Conservation (phyloP, 2,113 vertebrate genomes). For the Anoura caudifer region DNA sequence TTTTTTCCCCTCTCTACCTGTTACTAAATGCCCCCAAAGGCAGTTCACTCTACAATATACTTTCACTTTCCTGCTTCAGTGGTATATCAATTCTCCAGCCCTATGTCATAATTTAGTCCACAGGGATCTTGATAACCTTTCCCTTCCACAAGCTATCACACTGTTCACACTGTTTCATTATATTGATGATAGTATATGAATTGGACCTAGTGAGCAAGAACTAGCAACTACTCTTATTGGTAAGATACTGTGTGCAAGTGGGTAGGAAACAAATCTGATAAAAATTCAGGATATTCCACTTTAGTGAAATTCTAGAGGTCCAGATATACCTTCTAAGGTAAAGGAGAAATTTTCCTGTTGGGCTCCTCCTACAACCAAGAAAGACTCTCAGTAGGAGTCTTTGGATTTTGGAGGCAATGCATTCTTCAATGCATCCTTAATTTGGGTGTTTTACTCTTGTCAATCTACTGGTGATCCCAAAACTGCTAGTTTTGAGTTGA, state of each 20-base stretch:
- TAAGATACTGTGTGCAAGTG: not conserved
- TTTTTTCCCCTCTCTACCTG: not conserved
- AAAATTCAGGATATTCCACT: not conserved
- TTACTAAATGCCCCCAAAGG: not conserved
- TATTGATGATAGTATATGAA: not conserved
- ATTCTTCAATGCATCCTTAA: rapidly evolving
- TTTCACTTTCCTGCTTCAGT: not conserved
- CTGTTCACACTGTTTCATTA: not conserved
- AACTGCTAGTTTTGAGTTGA: not conserved
- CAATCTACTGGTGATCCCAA: not conserved
- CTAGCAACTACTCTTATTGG: not conserved
- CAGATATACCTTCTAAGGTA: not conserved
- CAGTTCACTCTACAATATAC: not conserved
- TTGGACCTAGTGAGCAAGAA: not conserved
- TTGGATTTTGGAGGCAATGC: not conserved
- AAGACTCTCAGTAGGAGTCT: not conserved
- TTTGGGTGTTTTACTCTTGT: not conserved
- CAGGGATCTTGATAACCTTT: not conserved
- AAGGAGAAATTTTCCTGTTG: not conserved
- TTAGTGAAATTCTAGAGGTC: not conserved
- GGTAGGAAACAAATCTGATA: not conserved
- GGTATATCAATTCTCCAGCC: not conserved
- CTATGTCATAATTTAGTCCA: not conserved
- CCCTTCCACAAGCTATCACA: not conserved
- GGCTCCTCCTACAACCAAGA: not conserved